Evolutionary conservation across 1,140 invertebrate species (phyloP), one percentile per base, ranked within the genome.

Genomic region (Coptotermes formosanus): DNA sequence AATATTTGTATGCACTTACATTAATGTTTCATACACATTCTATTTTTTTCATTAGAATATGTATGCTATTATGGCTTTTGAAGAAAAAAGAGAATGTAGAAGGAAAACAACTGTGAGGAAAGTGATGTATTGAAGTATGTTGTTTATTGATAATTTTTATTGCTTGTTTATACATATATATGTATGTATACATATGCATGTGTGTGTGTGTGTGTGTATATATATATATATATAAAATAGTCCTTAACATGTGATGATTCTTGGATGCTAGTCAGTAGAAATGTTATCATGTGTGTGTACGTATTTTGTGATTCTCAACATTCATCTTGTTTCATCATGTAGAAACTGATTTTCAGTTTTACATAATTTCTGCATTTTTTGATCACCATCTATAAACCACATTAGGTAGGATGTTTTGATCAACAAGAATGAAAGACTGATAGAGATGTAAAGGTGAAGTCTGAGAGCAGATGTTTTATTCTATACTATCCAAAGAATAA

Each of bases 251-350:
- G 64, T 75, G 64, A 75, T 75, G 64, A 75, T 75, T 75, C 64
- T 75, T 75, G 64, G 64, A 75, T 75, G 64, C 64, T 75, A 75
- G 64, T 75, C 64, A 75, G n/a, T 75, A 30, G 64, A 75, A 75
- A 75, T 75, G n/a, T 75, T 25, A 75, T 30, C 64, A 75, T 75
- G 25, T 30, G 9, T 11, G 25, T 75, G 64, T 59, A 59, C 30
- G 64, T 75, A 75, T 75, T 75, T 75, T 75, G 64, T 30, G 64
- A 75, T 75, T 69, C 4, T 75, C 64, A n/a, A 75, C 64, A 30
- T 75, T 30, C 64, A 30, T 75, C 4, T 75, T 75, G 25, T 75
- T 75, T 75, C n/a, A 30, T 75, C 64, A 75, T 30, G 64, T 75
- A 11, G 64, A 75, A 30, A 8, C 0, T 75, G n/a, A 75, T 75